Conservation (phyloP, 2,113 vertebrate species). For the Cephalopterus ornatus region DNA sequence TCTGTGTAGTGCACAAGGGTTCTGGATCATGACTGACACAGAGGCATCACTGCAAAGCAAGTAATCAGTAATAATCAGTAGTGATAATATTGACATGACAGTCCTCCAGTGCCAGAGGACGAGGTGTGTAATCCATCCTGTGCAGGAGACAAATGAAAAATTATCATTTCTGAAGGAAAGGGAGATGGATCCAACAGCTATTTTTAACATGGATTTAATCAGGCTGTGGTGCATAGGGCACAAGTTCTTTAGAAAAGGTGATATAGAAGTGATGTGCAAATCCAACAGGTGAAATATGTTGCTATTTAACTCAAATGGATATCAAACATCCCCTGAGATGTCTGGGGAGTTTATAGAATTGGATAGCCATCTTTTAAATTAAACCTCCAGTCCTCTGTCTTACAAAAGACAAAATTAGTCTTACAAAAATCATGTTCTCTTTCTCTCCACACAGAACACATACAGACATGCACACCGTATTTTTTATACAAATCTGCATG, state of each 20-base stretch:
- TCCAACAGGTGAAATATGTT: not conserved
- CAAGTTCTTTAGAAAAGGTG: not conserved
- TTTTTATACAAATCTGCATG: not conserved
- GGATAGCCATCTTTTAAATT: not conserved
- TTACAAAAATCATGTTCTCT: not conserved
- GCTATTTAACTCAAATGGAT: not conserved
- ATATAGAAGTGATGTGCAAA: not conserved
- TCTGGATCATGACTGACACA: not conserved
- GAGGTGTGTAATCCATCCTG: fast-evolving
- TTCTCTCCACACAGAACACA: not conserved
- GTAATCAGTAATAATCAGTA: not conserved
- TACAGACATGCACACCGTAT: not conserved
- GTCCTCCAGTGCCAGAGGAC: not conserved
- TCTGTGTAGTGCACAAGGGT: not conserved
- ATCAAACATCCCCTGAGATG: not conserved
- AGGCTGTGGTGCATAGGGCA: not conserved
- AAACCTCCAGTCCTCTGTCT: not conserved
- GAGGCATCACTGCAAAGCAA: not conserved
- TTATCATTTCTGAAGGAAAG: not conserved
- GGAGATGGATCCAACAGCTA: not conserved
- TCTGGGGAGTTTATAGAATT: not conserved
- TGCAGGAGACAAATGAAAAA: not conserved
- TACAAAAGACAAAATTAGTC: not conserved
- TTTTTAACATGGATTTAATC: not conserved
- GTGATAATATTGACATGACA: not conserved